Base-by-base conservation (phyloP, 2,113 vertebrate genomes). In the Microcebus murinus region DNA sequence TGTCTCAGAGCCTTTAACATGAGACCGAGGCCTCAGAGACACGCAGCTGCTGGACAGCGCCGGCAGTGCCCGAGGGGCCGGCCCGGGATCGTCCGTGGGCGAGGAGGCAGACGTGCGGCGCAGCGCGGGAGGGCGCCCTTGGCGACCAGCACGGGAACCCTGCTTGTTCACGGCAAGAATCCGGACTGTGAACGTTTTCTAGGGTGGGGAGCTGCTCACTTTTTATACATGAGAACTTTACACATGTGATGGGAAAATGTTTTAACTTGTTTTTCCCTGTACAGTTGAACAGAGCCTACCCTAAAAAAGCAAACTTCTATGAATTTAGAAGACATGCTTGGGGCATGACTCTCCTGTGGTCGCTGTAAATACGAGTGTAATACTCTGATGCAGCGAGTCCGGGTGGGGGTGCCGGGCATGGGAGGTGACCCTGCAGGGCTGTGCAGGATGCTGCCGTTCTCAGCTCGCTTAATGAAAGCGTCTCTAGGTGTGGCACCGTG, bases 81-180 rank as follows among this genome's bases (percentile, higher is more conserved):
- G 23, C 23, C 77, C 21, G 36, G 52, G 39, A 50, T 21, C 20
- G 65, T 45, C 67, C 1, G 2, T 2, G 31, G 65, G 39, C 13
- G 4, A 57, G n/a, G 65, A 25, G 31, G 39, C 6, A 27, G 74
- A 29, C 0, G 14, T 39, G 70, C 1, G 2, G 3, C 2, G 9
- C 13, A 8, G 31, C 61, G 8, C 1, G 9, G 10, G 21, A n/a
- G 36, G 52, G 45, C 52, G 11, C 23, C 23, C 36, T 3, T 34
- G 27, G 50, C 36, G 36, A 92, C 23, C 4, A n/a, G 55, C 8
- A 27, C 9, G 48, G 67, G 55, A n/a, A 68, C 15, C 8, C 29
- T 4, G 18, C 3, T 10, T n/a, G 25, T 10, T 48, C 71, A 73
- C 15, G 29, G 0, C 27, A 74, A 61, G 27, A 52, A 34, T 48